phyloP scores from a whole-genome alignment of 2,113 vertebrate species.

The Mustela nigripes region DNA sequence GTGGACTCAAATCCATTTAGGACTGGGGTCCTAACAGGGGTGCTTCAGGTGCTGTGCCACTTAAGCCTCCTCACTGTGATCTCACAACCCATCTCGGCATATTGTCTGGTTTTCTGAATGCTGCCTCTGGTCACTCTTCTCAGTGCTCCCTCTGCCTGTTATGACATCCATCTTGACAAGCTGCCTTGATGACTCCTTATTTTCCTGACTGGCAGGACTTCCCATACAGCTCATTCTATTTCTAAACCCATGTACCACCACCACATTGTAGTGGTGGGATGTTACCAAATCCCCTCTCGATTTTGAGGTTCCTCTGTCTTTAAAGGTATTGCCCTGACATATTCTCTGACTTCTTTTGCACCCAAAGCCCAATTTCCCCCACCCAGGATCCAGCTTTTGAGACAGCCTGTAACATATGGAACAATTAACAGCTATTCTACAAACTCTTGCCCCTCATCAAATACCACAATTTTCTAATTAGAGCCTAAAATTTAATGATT shows the following conservation, averaged over 20 bases:
- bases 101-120: neutral
- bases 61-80: neutral
- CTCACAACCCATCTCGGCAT: neutral
- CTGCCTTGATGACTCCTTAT: neutral
- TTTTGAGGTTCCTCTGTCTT: neutral
- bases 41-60: neutral
- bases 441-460: neutral
- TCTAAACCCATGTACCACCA: neutral
- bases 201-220: neutral
- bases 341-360: conserved; percentile 2
- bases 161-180: neutral
- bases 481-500: neutral
- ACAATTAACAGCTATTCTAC: neutral
- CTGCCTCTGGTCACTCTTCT: neutral
- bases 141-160: neutral
- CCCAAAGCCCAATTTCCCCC: neutral
- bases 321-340: neutral
- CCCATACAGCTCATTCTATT: neutral
- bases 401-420: neutral
- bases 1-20: conserved; percentile 15
- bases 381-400: neutral
- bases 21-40: neutral
- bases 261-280: neutral
- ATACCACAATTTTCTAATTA: neutral
- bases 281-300: neutral